Conservation (phyloP, 1,140 invertebrate species). For the Bombus superbus region DNA sequence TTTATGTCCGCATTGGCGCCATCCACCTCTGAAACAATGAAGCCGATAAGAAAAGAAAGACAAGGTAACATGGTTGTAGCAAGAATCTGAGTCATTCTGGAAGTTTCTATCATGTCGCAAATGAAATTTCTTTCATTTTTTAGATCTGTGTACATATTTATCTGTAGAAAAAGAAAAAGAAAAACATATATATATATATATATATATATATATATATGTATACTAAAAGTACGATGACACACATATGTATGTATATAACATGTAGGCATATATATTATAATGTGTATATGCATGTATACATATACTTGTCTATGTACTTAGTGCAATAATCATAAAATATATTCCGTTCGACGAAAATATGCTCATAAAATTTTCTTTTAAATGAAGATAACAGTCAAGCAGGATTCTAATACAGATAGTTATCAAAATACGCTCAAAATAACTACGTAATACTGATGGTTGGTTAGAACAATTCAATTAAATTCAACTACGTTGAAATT, state of each 20-base stretch:
- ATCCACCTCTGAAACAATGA: slow-evolving; percentile 11
- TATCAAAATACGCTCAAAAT: background rate
- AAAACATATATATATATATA: background rate
- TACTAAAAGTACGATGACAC: too few species aligned
- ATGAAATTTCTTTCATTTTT: background rate
- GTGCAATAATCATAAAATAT: too few species aligned
- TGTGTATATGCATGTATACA: too few species aligned
- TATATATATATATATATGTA: background rate
- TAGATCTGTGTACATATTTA: background rate
- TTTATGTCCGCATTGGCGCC: slow-evolving; percentile 37
- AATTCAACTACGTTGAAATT: background rate
- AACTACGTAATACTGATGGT: background rate
- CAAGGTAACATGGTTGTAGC: background rate
- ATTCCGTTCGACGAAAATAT: background rate
- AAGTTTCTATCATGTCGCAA: background rate
- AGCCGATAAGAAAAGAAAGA: slow-evolving; percentile 13
- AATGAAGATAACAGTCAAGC: too few species aligned
- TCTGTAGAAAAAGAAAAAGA: background rate
- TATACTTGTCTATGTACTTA: too few species aligned
- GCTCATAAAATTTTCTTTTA: background rate
- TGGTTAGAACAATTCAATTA: background rate
- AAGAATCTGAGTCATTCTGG: background rate
- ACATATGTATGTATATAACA: too few species aligned
- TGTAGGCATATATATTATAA: too few species aligned
- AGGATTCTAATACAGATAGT: background rate